Evolutionary conservation across 2,797 vertebrate species (phyloP).

Genomic region (Helarctos malayanus): DNA sequence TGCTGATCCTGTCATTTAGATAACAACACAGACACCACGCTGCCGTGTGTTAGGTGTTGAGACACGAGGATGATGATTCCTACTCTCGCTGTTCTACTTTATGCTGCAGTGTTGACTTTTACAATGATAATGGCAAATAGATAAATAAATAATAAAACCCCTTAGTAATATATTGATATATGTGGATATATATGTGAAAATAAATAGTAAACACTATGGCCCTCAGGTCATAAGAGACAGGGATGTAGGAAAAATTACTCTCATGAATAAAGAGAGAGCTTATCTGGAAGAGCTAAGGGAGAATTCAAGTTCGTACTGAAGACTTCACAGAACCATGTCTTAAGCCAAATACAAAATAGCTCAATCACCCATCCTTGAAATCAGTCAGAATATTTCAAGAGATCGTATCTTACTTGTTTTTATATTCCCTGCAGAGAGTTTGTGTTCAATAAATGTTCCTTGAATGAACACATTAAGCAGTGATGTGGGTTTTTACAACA

Average conservation of each 20-base stretch:
- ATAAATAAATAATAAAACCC: slow-evolving; percentile 15
- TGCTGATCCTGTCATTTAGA: slow-evolving; percentile 88
- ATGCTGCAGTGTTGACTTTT: slow-evolving; percentile 49
- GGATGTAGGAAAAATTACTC: background rate
- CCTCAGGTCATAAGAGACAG: background rate
- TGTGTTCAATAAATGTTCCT: slow-evolving; percentile 62
- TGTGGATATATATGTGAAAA: background rate
- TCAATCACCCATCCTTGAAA: slow-evolving; percentile 71
- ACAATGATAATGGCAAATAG: background rate
- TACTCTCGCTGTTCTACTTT: slow-evolving; percentile 81
- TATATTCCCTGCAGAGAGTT: slow-evolving; percentile 14
- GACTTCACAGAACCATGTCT: slow-evolving; percentile 34
- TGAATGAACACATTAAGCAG: slow-evolving; percentile 33
- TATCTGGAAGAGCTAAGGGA: background rate
- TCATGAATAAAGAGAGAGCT: background rate
- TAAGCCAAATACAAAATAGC: slow-evolving; percentile 54
- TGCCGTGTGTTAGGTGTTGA: slow-evolving; percentile 86
- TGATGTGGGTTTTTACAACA: slow-evolving; percentile 20
- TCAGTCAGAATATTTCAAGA: slow-evolving; percentile 73
- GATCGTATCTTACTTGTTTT: slow-evolving; percentile 30
- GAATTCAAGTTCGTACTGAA: background rate
- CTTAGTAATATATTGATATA: slow-evolving; percentile 15
- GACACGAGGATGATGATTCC: slow-evolving; percentile 82
- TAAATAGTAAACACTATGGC: background rate
- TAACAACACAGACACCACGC: slow-evolving; percentile 84